Evolutionary conservation across 2,113 vertebrate genomes (phyloP), one percentile per base, ranked within the genome.

Genomic region (Cyrtonyx montezumae): DNA sequence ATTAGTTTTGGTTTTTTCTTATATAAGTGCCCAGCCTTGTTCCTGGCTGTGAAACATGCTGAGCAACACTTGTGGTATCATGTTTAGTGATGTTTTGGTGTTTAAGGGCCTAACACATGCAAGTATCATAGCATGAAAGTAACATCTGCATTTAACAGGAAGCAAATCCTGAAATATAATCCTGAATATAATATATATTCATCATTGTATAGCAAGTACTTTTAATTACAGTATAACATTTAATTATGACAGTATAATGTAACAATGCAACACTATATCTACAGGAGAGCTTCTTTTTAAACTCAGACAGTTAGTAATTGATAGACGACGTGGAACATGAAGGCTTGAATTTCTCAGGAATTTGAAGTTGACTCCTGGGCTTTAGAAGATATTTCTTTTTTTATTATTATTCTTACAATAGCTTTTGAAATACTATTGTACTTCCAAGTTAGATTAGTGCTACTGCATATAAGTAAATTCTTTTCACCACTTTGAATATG

Each of bases 71-170:
- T 96, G 79, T 89, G 62, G 76, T 70, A 59, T 63, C 68, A 21
- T 83, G 21, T 92, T 90, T 83, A 91, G 92, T 91, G 79, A 79
- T 23, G 45, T 49, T 90, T 81, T 92, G 87, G 74, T 74, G 93
- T 95, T 96, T 87, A 84, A 94, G 22, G 19, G n/a, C 43, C 46
- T 18, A 81, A 46, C 43, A 93, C 93, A 87, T 95, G 80, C 78
- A 93, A 95, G 95, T 94, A 66, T 56, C 85, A 69, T 87, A 84
- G 32, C 62, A 71, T 56, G 36, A 81, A 92, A 53, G 62, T 91
- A 88, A 48, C 86, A 92, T 87, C 84, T 95, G 32, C 74, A 30
- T 79, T 26, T 89, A 62, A 61, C 4, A 69, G 62, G n/a, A 71
- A 7, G 28, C 70, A 79, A 94, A 92, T 87, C 61, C 36, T 88